These are phyloP conservation scores for Sus cebifrons DNA, from an alignment of 2,797 vertebrate species.

Conservation along the genomic window DNA sequence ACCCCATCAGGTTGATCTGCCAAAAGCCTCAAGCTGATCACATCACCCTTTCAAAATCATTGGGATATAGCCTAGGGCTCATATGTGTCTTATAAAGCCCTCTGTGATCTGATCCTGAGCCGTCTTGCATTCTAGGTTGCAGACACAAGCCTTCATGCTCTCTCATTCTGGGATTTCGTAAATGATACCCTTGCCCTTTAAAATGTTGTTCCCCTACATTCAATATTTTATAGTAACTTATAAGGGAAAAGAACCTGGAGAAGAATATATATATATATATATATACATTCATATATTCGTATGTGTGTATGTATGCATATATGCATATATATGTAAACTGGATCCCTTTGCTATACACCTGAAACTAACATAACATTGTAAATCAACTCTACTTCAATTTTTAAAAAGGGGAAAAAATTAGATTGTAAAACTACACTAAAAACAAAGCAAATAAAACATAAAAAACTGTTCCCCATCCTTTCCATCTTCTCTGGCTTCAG, in stretches of 20 bases:
- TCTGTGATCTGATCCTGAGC: fast-evolving
- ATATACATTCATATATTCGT: too few relatives aligned
- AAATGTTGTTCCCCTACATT: background rate
- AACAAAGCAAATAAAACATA: too few relatives aligned
- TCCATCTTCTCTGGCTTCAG: background rate
- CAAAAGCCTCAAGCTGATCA: background rate
- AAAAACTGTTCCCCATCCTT: background rate
- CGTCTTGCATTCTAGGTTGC: background rate
- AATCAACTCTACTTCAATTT: too few relatives aligned
- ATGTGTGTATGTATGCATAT: too few relatives aligned
- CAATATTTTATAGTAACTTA: too few relatives aligned
- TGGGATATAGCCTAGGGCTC: background rate
- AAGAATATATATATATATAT: too few relatives aligned
- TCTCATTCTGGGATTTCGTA: background rate
- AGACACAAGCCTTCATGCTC: background rate
- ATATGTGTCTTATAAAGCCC: background rate
- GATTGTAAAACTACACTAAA: too few relatives aligned
- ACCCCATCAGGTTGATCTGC: background rate
- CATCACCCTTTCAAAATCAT: background rate
- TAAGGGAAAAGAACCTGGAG: too few relatives aligned
- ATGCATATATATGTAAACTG: too few relatives aligned
- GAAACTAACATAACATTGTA: too few relatives aligned
- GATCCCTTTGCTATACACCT: too few relatives aligned
- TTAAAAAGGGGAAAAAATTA: too few relatives aligned
- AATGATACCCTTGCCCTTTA: background rate